phyloP scores from a whole-genome alignment of 2,888 invertebrate genomes.

The Ectobius pallidus region DNA sequence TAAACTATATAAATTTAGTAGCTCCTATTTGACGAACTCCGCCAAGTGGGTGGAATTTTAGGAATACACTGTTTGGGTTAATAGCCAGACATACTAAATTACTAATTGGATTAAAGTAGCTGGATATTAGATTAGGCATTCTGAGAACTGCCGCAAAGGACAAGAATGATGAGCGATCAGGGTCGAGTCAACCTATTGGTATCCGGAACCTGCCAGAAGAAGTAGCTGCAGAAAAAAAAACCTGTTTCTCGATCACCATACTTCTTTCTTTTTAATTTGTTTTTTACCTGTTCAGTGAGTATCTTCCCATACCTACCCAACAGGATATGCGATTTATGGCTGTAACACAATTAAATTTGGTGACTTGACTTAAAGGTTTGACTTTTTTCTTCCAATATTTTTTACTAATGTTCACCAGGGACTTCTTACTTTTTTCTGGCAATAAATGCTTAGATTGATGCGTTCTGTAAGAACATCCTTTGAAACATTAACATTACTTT shows the following conservation, averaged over 20 bases:
- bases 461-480: not conserved
- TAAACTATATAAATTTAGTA: no score
- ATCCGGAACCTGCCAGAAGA: conserved; percentile 22
- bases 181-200: not conserved
- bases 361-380: conserved; percentile 21
- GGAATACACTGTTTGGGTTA: no score
- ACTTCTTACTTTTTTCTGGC: conserved; percentile 7
- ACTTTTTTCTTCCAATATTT: not conserved
- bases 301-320: not conserved
- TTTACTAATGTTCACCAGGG: not conserved
- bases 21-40: no score
- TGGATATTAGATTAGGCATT: not conserved
- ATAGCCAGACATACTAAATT: no score
- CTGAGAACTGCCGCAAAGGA: not conserved
- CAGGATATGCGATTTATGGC: conserved; percentile 29
- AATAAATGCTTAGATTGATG: not conserved
- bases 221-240: conserved; percentile 10
- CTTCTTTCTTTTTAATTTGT: not conserved
- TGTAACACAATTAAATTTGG: conserved; percentile 26
- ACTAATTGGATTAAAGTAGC: no score
- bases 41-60: no score
- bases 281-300: not conserved
- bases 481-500: not conserved
- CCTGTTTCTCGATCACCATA: conserved; percentile 18
- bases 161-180: not conserved